Percentiles rank a stretch among this genome's conserved stretches.
Evolutionary conservation across 2,113 vertebrate genomes (phyloP).

Genomic region (Narcine bancroftii): DNA sequence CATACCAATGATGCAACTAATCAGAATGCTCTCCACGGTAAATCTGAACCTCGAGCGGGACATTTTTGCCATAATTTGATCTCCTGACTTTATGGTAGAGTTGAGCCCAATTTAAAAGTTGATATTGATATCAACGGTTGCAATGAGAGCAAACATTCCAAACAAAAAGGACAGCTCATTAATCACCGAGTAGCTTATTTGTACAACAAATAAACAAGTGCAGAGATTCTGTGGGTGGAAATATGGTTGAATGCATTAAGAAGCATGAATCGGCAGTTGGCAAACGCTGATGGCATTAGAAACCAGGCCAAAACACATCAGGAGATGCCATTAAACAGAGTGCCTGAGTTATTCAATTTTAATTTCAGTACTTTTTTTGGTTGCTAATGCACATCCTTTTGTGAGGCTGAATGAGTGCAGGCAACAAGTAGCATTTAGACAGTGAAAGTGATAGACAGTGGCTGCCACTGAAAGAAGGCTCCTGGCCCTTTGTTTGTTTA

Average conservation of each 20-base stretch:
- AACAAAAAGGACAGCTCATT: neutral
- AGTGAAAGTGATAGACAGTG: neutral
- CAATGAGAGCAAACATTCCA: neutral
- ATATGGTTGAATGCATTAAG: neutral
- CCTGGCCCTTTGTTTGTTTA: neutral
- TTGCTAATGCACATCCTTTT: neutral
- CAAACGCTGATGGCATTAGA: neutral
- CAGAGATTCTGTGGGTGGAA: neutral
- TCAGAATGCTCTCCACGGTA: too few relatives aligned
- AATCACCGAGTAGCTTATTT: neutral
- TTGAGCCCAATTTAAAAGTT: neutral
- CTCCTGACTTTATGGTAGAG: neutral
- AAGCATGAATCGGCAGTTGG: neutral
- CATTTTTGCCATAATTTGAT: neutral
- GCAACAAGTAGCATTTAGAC: neutral
- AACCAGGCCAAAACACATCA: neutral
- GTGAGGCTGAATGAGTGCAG: neutral
- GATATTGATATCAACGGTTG: too few relatives aligned
- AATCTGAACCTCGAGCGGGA: neutral
- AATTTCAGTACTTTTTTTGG: neutral
- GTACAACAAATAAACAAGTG: neutral
- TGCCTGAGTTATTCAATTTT: neutral
- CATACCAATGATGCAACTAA: too few relatives aligned
- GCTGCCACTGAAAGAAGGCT: neutral
- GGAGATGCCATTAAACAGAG: neutral